Evolutionary conservation across 2,113 vertebrate species (phyloP).

Genomic region (Thamnophis sirtalis): DNA sequence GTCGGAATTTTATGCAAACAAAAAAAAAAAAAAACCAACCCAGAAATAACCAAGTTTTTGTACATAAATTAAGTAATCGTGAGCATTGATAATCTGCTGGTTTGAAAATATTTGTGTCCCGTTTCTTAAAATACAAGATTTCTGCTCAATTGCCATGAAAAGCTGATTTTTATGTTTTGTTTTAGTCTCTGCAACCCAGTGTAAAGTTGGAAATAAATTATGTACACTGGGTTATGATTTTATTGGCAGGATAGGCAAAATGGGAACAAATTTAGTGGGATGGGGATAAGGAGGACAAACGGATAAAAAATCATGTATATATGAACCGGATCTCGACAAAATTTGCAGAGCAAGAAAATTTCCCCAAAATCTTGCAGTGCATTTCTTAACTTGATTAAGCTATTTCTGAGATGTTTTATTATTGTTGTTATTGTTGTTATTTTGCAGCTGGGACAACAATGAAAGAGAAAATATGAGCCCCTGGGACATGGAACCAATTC

Average conservation of each 20-base stretch:
- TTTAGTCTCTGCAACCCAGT: background rate
- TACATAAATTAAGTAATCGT: background rate
- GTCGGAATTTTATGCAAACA: background rate
- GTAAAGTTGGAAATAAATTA: background rate
- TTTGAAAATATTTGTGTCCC: background rate
- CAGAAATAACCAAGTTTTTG: background rate
- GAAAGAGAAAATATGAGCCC: constrained; percentile 97
- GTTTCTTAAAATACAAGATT: background rate
- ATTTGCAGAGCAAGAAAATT: background rate
- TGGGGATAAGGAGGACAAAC: background rate
- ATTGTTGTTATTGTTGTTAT: constrained; percentile 6
- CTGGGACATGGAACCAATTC: constrained; percentile 98
- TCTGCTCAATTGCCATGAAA: background rate
- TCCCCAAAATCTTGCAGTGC: background rate
- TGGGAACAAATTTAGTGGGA: background rate
- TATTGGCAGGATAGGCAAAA: background rate
- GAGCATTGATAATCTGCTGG: background rate
- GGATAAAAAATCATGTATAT: background rate
- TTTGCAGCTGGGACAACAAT: constrained; percentile 92
- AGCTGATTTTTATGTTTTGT: background rate
- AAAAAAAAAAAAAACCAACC: background rate
- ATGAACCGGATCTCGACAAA: background rate
- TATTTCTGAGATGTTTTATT: background rate
- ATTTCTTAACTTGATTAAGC: background rate
- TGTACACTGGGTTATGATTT: background rate